Conservation (phyloP, 2,888 invertebrate genomes). For the Exephanes ischioxanthus region DNA sequence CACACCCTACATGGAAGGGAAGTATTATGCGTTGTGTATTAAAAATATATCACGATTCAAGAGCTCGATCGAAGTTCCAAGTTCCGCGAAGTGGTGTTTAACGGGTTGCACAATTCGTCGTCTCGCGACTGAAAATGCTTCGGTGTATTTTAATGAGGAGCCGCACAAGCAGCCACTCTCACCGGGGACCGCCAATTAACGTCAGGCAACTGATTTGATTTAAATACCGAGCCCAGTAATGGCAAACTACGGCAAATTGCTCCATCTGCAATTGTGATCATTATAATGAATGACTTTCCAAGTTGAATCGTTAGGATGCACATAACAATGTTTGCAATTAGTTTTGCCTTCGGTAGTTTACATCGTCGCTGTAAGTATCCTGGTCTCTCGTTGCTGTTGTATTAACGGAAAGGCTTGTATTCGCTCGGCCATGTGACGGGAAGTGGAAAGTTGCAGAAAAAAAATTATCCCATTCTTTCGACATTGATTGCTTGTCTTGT, state of each 20-base stretch:
- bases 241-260: constrained; percentile 41
- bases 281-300: constrained; percentile 52
- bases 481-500: background rate
- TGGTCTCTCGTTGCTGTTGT: background rate
- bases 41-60: background rate
- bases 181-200: constrained; percentile 43
- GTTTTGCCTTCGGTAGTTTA: constrained; percentile 20
- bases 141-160: constrained; percentile 47
- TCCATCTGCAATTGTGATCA: constrained; percentile 48
- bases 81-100: background rate
- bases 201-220: constrained; percentile 52
- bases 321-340: constrained; percentile 55
- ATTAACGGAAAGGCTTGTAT: background rate
- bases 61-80: constrained; percentile 16
- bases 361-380: background rate
- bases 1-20: too few species aligned
- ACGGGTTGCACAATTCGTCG: constrained; percentile 29
- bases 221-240: constrained; percentile 38
- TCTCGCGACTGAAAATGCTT: constrained; percentile 12
- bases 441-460: background rate
- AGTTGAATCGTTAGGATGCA: constrained; percentile 48
- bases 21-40: too few species aligned
- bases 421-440: background rate
- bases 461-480: constrained; percentile 1
- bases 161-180: constrained; percentile 15